phyloP scores from a whole-genome alignment of 2,888 invertebrate species.

The Euplagia quadripunctaria region DNA sequence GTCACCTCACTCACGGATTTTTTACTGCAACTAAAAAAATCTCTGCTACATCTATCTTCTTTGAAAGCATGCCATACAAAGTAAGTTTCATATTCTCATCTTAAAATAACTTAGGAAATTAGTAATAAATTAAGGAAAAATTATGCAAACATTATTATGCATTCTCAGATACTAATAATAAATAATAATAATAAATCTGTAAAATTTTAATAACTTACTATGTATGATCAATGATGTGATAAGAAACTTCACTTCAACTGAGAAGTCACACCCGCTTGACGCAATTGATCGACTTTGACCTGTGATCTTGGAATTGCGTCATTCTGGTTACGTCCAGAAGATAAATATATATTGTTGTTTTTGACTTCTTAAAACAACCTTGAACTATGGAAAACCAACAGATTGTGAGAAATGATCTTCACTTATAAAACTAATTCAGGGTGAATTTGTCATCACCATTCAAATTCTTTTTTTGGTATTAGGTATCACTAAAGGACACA shows the following conservation, averaged over 20 bases:
- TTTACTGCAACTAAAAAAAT: constrained; percentile 96
- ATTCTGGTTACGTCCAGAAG: constrained; percentile 27
- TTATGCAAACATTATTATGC: neutral
- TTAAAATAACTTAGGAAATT: too few relatives aligned
- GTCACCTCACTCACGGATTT: constrained; percentile 97
- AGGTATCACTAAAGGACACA: too few relatives aligned
- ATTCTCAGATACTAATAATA: neutral
- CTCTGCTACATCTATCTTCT: constrained; percentile 98
- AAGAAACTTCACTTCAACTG: constrained; percentile 6
- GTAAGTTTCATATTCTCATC: constrained; percentile 72
- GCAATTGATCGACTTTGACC: constrained; percentile 52
- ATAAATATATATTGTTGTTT: constrained; percentile 29
- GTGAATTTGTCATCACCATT: too few relatives aligned
- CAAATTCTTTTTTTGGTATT: too few relatives aligned
- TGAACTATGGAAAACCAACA: constrained; percentile 16
- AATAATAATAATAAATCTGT: neutral
- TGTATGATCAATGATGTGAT: neutral
- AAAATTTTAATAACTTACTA: neutral
- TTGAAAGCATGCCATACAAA: constrained; percentile 99
- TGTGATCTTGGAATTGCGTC: constrained; percentile 29
- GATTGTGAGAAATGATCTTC: constrained; percentile 14
- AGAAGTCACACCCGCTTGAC: constrained; percentile 46
- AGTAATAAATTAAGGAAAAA: neutral
- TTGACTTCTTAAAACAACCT: constrained; percentile 26
- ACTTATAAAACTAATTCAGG: neutral